Conservation (phyloP, 2,888 invertebrate genomes). For the Dusona sp. region DNA sequence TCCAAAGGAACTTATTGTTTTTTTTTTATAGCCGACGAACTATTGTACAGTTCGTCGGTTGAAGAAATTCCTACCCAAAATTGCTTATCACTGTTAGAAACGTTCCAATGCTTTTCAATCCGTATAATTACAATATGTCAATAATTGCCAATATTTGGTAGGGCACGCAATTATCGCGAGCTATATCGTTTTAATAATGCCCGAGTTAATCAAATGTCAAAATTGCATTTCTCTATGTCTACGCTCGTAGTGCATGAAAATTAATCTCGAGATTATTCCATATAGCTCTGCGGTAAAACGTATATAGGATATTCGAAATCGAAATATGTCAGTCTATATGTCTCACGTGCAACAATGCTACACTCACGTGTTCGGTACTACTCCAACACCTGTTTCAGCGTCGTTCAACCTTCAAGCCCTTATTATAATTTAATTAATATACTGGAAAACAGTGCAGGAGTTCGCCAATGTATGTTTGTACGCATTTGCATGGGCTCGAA, state of each 20-base stretch:
- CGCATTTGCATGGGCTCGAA: conserved; percentile 67
- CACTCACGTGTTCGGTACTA: background rate
- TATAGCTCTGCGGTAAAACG: conserved; percentile 11
- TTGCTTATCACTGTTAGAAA: background rate
- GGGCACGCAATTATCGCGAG: background rate
- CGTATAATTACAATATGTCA: background rate
- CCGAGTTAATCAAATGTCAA: conserved; percentile 30
- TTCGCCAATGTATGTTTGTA: conserved; percentile 58
- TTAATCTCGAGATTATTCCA: conserved; percentile 41
- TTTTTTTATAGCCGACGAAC: background rate
- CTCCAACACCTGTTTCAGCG: conserved; percentile 19
- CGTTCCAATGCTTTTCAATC: background rate
- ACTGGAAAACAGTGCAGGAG: conserved; percentile 70
- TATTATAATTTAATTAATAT: conserved; percentile 71
- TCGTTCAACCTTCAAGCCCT: conserved; percentile 37
- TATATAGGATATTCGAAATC: conserved; percentile 26
- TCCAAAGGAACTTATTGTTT: background rate
- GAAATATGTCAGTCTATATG: conserved; percentile 35
- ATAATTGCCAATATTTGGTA: conserved; percentile 9
- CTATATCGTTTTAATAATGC: conserved; percentile 1
- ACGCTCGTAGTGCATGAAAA: conserved; percentile 30
- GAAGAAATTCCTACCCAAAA: background rate
- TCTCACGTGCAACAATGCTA: conserved; percentile 7
- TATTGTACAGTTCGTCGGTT: background rate
- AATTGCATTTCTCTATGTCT: conserved; percentile 36